Evolutionary conservation across 2,888 invertebrate genomes (phyloP), one percentile per base, ranked within the genome.

Genomic region (Pterobdella sp.): DNA sequence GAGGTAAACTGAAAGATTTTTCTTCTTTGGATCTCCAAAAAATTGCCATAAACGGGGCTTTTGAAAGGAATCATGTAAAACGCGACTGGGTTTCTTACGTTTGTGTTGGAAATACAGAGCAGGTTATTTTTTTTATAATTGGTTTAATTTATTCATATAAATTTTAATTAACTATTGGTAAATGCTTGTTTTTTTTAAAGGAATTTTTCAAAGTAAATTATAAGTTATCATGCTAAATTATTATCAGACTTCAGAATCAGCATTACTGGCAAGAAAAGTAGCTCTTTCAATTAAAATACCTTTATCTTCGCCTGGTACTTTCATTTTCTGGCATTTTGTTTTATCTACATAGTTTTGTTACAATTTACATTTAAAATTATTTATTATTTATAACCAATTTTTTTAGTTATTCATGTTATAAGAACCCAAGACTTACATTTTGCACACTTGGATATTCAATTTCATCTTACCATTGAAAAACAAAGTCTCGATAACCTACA

Each of bases 1-100:
- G 97, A 37, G 87, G 87, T 29, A 84, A 84, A 77, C 79, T 88
- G 56, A 85, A 85, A 76, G 83, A 84, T 71, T 77, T 83, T n/a
- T 79, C 84, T 18, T 83, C 85, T 1, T 86, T 86, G 31, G 85
- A 85, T 73, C 85, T 97, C 76, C 93, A 93, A 83, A 90, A 90
- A 29, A 85, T 89, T 18, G 84, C 85, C 1, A 80, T 84, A 10
- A 79, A 81, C 71, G 84, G 82, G 31, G 85, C 85, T 1, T 76
- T 86, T 26, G 78, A 79, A 68, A 77, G 80, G 29, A 80, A 79
- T 14, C 81, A 82, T 68, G 86, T 97, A 0, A 88, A 89, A 52
- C 93, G 96, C 0, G 91, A 92, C 77, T 86, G 89, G 78, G 88
- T 98, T 73, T 94, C 96, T 84, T 89, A 91, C 3, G 91, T 94